Evolutionary conservation across 2,113 vertebrate species (phyloP), one percentile per base, ranked within the genome.

Genomic region (Macquaria ambigua): DNA sequence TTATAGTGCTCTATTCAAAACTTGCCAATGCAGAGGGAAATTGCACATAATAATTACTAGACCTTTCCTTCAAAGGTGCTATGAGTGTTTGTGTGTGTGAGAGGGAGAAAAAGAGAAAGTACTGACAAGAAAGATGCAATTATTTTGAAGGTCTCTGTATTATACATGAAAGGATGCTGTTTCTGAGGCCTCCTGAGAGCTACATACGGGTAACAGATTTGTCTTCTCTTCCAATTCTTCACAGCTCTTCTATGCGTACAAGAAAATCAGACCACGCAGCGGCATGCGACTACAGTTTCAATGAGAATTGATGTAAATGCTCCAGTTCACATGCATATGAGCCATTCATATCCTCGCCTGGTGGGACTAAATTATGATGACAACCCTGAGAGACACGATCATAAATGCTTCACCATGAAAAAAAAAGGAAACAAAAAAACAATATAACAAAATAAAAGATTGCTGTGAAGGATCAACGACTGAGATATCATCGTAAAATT

Each of bases 281-380:
- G 3, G 78, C 64, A 55, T 86, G 71, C 20, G 31, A 79, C 87
- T 71, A 25, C 58, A 43, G 55, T 82, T 89, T 86, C 87, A 83
- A 79, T 79, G 67, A 89, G 84, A 87, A 85, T 41, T 81, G 85
- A 89, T 82, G 70, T 79, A 87, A 92, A 92, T 83, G 82, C 81
- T 80, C 77, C 86, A 82, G 72, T 90, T 91, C 87, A 90, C 85
- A 92, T 89, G 86, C 86, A 82, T 87, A 84, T 74, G 76, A 91
- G 87, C 66, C 84, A 85, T 90, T 91, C 88, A 80, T 46, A 75
- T 62, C 53, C 75, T 59, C 11, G 48, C 74, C 89, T 87, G 74
- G 75, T 81, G 90, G 90, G 86, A 93, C 81, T 86, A 85, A 92
- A 90, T 89, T 87, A 74, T 79, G 69, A 88, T 89, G 93, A 92